Evolutionary conservation across 1,140 invertebrate species (phyloP), one percentile per base, ranked within the genome.

Genomic region (Neodiprion pinetum): DNA sequence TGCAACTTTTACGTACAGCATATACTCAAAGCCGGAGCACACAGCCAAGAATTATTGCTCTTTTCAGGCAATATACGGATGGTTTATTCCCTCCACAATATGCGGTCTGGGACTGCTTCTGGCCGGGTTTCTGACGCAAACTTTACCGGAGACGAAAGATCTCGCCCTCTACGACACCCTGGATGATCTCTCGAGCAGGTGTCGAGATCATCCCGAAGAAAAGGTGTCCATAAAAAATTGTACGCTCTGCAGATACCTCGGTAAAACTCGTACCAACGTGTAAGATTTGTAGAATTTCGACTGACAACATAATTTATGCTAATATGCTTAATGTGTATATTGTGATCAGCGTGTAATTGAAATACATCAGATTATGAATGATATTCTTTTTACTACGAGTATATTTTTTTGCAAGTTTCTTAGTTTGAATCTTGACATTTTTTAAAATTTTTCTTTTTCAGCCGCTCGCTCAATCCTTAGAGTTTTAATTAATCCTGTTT

Each of bases 81-180:
- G 88, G 88, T 89, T 85, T 76, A 86, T 91, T 78, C 90, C 92
- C 9, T 89, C 90, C 53, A 88, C 91, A 5, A 84, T 92, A 14
- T 92, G 91, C 81, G 91, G 91, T 67, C 77, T 84, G 23, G 82
- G 87, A 28, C 84, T 89, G 69, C 67, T 92, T 70, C 75, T 87
- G 71, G 89, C 90, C 72, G 91, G 89, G 68, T 61, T 90, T 48
- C 75, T 87, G 28, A 85, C 82, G n/a, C 77, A 86, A 8, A 85
- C 83, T 65, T 28, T 72, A 72, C 53, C 53, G 53, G 53, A 61
- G n/a, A 61, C 53, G 4, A 7, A 61, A 17, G n/a, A 61, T 9
- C 53, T 61, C n/a, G 11, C 53, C 11, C 53, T 61, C n/a, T 61
- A 61, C 9, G 53, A 61, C 9, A 61, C 53, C n/a, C 53, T 61